phyloP scores from a whole-genome alignment of 2,797 vertebrate species.

The Numenius phaeopus region DNA sequence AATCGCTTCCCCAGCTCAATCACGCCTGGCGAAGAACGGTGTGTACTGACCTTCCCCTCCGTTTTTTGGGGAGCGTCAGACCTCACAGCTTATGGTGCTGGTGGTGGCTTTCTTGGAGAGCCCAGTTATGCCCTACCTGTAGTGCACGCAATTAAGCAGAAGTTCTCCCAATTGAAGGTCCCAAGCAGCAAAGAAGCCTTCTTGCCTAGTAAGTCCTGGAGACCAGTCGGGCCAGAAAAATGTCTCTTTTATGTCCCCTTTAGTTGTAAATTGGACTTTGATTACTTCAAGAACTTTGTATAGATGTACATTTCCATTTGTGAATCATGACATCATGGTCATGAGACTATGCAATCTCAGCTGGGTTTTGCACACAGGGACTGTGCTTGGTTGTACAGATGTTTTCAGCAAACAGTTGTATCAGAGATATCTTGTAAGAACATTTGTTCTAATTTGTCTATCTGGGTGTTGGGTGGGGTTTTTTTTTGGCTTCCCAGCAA shows the following conservation, averaged over 20 bases:
- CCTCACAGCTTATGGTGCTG: neutral
- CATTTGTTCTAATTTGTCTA: neutral
- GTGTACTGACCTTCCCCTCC: neutral
- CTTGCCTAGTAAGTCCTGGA: neutral
- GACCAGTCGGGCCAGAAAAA: neutral
- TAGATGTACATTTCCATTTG: neutral
- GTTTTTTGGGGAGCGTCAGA: accelerated
- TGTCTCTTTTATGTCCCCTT: neutral
- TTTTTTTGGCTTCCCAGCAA: neutral
- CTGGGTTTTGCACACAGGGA: slow-evolving; percentile 16
- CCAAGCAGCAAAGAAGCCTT: neutral
- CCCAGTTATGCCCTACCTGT: neutral
- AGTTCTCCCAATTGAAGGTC: neutral
- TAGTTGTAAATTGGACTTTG: neutral
- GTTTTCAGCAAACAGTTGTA: slow-evolving; percentile 51
- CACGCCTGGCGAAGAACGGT: neutral
- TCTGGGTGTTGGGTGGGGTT: neutral
- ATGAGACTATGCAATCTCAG: neutral
- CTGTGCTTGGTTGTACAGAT: slow-evolving; percentile 29
- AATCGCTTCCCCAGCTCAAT: neutral
- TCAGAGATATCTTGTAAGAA: slow-evolving; percentile 37
- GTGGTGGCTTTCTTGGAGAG: neutral
- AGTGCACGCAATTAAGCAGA: neutral
- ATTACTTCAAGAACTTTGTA: slow-evolving; percentile 6
- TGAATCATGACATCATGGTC: neutral